phyloP scores from a whole-genome alignment of 2,113 vertebrate genomes.

The Onychostoma macrolepis region DNA sequence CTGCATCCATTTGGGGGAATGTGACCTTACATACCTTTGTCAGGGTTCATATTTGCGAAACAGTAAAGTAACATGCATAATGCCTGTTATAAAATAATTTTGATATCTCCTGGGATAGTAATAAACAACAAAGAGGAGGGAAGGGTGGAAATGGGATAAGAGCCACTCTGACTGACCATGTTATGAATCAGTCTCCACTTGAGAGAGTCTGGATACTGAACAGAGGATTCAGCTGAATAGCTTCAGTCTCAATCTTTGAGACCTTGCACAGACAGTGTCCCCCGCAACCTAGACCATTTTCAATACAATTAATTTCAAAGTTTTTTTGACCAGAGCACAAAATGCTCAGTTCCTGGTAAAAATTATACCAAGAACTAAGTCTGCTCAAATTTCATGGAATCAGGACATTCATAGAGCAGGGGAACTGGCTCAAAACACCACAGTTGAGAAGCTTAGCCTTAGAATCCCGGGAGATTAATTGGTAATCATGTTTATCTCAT shows the following conservation, averaged over 20 bases:
- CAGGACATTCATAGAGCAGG: neutral
- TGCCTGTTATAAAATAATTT: neutral
- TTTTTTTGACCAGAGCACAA: neutral
- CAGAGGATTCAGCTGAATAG: neutral
- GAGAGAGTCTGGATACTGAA: neutral
- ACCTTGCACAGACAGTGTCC: neutral
- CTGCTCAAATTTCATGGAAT: constrained; percentile 34
- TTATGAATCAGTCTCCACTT: neutral
- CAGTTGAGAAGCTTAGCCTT: constrained; percentile 26
- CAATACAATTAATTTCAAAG: neutral
- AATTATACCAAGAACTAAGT: neutral
- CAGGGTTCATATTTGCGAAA: neutral
- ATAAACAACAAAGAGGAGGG: neutral
- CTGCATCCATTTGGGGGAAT: neutral
- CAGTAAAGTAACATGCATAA: neutral
- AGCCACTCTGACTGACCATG: neutral
- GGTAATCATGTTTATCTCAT: constrained; percentile 53
- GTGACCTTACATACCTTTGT: neutral
- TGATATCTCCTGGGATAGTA: neutral
- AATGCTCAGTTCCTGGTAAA: neutral
- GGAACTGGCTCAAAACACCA: neutral
- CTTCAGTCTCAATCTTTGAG: neutral
- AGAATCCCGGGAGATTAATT: constrained; percentile 45
- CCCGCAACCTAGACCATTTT: neutral
- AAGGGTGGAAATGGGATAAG: neutral